Conservation (phyloP, 2,797 vertebrate genomes). For the Labroides dimidiatus region DNA sequence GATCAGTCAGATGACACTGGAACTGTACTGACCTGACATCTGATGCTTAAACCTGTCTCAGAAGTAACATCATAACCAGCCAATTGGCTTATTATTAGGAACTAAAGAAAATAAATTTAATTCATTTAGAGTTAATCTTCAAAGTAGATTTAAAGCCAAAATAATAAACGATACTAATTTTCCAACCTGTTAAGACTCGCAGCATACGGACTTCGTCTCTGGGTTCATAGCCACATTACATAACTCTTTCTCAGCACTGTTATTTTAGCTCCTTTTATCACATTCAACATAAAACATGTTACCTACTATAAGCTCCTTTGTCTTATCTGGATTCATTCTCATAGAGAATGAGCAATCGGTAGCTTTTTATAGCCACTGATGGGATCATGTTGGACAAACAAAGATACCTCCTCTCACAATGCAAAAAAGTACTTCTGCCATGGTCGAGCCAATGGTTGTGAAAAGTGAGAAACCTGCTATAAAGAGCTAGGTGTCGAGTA, state of each 20-base stretch:
- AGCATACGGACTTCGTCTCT: neutral
- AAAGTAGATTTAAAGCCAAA: too few species aligned
- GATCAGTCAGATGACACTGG: neutral
- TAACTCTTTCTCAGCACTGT: too few species aligned
- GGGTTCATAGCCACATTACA: too few species aligned
- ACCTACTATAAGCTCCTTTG: neutral
- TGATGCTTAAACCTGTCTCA: neutral
- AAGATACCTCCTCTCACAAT: slow-evolving; percentile 3
- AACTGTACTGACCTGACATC: neutral
- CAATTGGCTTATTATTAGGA: neutral
- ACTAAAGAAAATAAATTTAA: neutral
- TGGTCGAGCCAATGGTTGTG: neutral
- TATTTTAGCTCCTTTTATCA: neutral
- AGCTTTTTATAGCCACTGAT: slow-evolving; percentile 13
- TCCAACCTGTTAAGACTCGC: neutral
- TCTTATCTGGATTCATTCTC: neutral
- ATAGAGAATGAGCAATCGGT: neutral
- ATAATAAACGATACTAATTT: too few species aligned
- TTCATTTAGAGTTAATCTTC: neutral
- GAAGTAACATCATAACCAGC: neutral
- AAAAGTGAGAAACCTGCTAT: slow-evolving; percentile 13
- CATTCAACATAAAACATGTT: neutral
- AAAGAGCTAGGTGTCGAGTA: neutral
- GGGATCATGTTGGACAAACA: neutral
- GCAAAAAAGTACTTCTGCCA: neutral